Percentiles rank a stretch among this genome's conserved stretches.
These are phyloP conservation scores for Serranus cabrilla DNA, from an alignment of 2,797 vertebrate genomes.

Conservation along the genomic window DNA sequence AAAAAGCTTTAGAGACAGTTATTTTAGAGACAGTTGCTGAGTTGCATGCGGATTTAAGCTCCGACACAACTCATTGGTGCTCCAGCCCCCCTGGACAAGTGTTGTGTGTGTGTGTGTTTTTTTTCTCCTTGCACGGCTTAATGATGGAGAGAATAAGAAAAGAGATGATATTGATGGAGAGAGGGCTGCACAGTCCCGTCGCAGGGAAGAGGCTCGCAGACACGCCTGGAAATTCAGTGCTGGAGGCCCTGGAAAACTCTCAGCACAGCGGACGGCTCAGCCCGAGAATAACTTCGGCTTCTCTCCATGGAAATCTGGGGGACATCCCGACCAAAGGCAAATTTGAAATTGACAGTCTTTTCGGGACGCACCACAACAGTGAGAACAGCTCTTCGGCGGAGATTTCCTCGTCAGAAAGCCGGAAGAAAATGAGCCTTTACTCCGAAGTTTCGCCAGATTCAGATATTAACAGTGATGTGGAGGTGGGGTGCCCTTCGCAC, in stretches of 20 bases:
- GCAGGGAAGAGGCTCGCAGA: slow-evolving; percentile 96
- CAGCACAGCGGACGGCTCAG: slow-evolving; percentile 96
- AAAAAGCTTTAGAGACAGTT: slow-evolving; percentile 90
- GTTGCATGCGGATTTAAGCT: slow-evolving; percentile 95
- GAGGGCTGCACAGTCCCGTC: slow-evolving; percentile 97
- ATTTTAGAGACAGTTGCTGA: slow-evolving; percentile 84
- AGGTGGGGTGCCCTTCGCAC: slow-evolving; percentile 96
- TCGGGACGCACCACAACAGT: slow-evolving; percentile 90
- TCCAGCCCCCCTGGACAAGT: slow-evolving; percentile 88
- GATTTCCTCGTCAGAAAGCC: slow-evolving; percentile 91
- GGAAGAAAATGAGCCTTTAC: slow-evolving; percentile 96
- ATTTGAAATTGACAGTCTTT: slow-evolving; percentile 99
- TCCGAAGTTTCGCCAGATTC: slow-evolving; percentile 96
- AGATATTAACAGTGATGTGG: slow-evolving; percentile 98
- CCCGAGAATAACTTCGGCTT: slow-evolving; percentile 95
- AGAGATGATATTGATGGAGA: slow-evolving; percentile 99
- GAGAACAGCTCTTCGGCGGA: slow-evolving; percentile 92
- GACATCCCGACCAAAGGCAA: slow-evolving; percentile 96
- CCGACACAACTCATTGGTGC: slow-evolving; percentile 92
- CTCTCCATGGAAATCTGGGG: slow-evolving; percentile 93
- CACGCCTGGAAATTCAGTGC: slow-evolving; percentile 94
- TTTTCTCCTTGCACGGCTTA: slow-evolving; percentile 84
- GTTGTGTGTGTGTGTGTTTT: slow-evolving; percentile 73
- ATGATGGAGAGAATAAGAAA: slow-evolving; percentile 99
- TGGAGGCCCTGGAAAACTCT: slow-evolving; percentile 99